A percentile compares a stretch with the other conserved stretches of the same genome.
Conservation (phyloP, 2,113 vertebrate genomes). For the Urocynchramus pylzowi region DNA sequence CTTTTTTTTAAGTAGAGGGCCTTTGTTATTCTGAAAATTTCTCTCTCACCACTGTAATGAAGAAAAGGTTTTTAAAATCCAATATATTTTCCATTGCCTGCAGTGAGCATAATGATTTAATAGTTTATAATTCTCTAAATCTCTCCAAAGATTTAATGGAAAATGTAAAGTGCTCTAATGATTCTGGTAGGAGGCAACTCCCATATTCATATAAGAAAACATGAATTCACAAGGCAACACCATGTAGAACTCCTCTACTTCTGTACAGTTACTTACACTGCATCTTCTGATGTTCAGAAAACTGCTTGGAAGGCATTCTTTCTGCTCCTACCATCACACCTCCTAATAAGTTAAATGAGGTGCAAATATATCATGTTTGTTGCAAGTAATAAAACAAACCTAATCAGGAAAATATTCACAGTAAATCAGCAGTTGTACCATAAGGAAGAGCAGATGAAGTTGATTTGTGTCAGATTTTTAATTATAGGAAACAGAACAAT, state of each 20-base stretch:
- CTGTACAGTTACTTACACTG: not conserved
- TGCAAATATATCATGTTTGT: not conserved
- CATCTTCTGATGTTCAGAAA: not conserved
- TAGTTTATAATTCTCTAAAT: not conserved
- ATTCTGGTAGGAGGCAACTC: not conserved
- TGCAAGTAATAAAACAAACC: not conserved
- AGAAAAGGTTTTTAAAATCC: not conserved
- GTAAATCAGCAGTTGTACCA: not conserved
- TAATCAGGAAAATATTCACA: not conserved
- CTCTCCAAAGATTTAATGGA: not conserved
- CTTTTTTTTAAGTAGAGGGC: not conserved
- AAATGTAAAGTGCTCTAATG: not conserved
- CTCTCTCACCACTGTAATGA: not conserved
- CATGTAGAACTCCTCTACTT: not conserved
- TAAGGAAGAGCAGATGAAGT: not conserved
- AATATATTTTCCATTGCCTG: not conserved
- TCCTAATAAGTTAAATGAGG: not conserved
- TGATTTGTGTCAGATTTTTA: not conserved
- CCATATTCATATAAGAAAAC: not conserved
- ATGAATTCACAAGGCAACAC: not conserved
- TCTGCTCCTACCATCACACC: not conserved
- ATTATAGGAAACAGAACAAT: not conserved
- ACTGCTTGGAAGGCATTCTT: not conserved
- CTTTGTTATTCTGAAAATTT: not conserved
- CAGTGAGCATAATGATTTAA: not conserved